A percentile compares a stretch with the other conserved stretches of the same genome.
Conservation (phyloP, 2,888 invertebrate genomes). For the Parnassius apollo region DNA sequence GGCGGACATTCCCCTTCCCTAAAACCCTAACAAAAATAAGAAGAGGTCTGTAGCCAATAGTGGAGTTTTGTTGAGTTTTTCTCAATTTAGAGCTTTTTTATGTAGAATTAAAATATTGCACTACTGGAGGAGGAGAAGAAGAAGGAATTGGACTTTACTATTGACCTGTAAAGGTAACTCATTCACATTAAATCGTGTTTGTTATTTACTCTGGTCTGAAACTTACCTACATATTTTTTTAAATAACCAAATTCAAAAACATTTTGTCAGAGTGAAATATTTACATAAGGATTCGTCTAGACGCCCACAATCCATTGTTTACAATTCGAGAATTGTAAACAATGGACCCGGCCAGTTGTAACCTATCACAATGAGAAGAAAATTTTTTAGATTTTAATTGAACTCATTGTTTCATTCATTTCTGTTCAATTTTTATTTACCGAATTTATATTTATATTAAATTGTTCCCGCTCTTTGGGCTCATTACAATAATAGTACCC, state of each 20-base stretch:
- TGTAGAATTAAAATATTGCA: no score
- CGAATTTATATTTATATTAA: not conserved
- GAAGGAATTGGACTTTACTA: no score
- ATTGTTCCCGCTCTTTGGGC: no score
- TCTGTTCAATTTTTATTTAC: slow-evolving; percentile 23
- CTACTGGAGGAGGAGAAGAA: fast-evolving
- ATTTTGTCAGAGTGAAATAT: slow-evolving; percentile 26
- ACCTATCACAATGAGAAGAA: slow-evolving; percentile 30
- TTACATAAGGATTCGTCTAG: slow-evolving; percentile 40
- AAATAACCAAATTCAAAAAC: slow-evolving; percentile 24
- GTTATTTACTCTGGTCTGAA: no score
- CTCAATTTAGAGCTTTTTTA: no score
- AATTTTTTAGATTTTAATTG: slow-evolving; percentile 26
- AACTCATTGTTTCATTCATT: slow-evolving; percentile 22
- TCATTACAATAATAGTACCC: no score
- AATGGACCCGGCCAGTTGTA: slow-evolving; percentile 35
- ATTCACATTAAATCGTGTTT: no score
- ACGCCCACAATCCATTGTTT: slow-evolving; percentile 36
- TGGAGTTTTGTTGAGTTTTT: no score
- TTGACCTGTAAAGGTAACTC: no score
- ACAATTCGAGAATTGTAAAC: slow-evolving; percentile 40
- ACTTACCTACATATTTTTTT: not conserved
- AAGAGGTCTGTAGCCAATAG: no score
- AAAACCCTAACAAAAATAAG: no score
- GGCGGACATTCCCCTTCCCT: no score